Evolutionary conservation across 1,140 invertebrate species (phyloP), one percentile per base, ranked within the genome.

Genomic region (Drosophila simulans): DNA sequence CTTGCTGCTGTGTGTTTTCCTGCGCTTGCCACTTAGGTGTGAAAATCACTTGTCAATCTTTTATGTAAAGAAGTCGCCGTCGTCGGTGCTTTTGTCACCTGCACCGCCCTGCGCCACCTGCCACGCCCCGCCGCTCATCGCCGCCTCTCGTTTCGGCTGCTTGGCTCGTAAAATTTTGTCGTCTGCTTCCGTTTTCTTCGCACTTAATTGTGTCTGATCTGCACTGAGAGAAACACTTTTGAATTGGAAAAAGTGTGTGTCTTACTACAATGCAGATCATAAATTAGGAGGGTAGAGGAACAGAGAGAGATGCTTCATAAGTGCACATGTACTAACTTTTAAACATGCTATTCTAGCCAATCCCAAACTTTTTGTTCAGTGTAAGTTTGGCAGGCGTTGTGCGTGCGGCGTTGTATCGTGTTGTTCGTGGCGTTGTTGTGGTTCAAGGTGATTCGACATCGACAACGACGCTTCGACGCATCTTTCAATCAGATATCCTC

Each of bases 41-140:
- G 75, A 83, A 89, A 88, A 86, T 86, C 83, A 86, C 83, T 88
- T 88, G 84, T 84, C 84, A 88, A 88, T 89, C 84, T 88, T 88
- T 88, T 88, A 89, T 89, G 84, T 89, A 84, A 89, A 89, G 80
- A 89, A 71, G 79, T 59, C 56, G 62, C 40, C 56, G 64, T 75
- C 48, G 59, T 65, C 70, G 54, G 35, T 58, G 62, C 62, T 70
- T 56, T 81, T 55, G 68, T 74, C 78, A 80, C 69, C 80, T 86
- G 68, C 42, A 20, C 59, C 53, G 46, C 53, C 62, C 46, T 53
- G 40, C 31, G 15, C 20, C 27, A 22, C 45, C 35, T 22, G 20
- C 15, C 27, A 15, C 46, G 25, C 39, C 37, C 39, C 13, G 8
- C 43, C 3, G 48, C n/a, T 51, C 48, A 51, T 10, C 27, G 17